Percentiles rank a stretch among this genome's conserved stretches.
Evolutionary conservation across 2,113 vertebrate genomes (phyloP).

Genomic region (Grantiella picta): DNA sequence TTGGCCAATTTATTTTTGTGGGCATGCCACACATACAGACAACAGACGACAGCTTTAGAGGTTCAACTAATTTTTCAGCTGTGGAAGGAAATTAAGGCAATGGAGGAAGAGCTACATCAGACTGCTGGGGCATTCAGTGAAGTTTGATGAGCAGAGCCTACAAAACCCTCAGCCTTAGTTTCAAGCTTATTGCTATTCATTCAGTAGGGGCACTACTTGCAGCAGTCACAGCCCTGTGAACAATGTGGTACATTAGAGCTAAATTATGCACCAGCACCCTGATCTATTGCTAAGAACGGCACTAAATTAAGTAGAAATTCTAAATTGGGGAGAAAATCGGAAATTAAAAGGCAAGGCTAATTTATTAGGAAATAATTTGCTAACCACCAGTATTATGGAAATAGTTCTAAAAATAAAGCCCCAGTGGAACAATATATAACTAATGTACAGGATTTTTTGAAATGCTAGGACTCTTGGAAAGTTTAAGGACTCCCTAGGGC

Average conservation of each 20-base stretch:
- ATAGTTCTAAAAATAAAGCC: constrained; percentile 47
- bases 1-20: not conserved
- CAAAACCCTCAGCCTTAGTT: not conserved
- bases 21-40: rapidly evolving
- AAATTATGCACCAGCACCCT: constrained; percentile 30
- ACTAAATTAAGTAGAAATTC: constrained; percentile 55
- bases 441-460: not conserved
- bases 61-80: not conserved
- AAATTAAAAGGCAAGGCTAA: constrained; percentile 53
- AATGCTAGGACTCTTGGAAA: constrained; percentile 14
- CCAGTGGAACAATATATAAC: constrained; percentile 22
- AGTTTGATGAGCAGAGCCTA: not conserved
- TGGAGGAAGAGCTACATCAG: not conserved
- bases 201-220: not conserved
- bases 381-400: constrained; percentile 30
- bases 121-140: not conserved
- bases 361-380: constrained; percentile 41
- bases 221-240: not conserved
- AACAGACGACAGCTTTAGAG: rapidly evolving
- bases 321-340: constrained; percentile 45
- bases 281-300: constrained; percentile 11
- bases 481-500: constrained; percentile 11
- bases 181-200: not conserved
- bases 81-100: not conserved
- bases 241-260: constrained; percentile 1